phyloP scores from a whole-genome alignment of 2,113 vertebrate genomes.

The Myiozetetes cayanensis region DNA sequence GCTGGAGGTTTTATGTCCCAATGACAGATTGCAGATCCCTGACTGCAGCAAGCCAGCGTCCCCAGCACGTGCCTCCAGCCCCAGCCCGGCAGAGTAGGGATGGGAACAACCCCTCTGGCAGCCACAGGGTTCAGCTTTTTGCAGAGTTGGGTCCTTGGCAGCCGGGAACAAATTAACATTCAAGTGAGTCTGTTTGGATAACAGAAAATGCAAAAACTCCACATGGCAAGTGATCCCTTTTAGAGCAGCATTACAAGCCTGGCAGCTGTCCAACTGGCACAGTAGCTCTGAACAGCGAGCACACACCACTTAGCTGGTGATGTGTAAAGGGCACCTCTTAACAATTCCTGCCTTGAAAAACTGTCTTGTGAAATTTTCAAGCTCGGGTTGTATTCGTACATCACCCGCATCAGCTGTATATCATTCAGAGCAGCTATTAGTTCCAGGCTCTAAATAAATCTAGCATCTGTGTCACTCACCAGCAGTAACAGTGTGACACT shows the following conservation, averaged over 20 bases:
- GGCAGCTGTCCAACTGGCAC: constrained; percentile 37
- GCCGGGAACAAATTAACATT: constrained; percentile 3
- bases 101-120: neutral
- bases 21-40: neutral
- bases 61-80: fast-evolving
- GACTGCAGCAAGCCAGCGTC: neutral
- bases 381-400: neutral
- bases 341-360: constrained; percentile 28
- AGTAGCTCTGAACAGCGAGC: neutral
- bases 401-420: neutral
- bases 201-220: neutral
- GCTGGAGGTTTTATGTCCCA: neutral
- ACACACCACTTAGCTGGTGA: constrained; percentile 36
- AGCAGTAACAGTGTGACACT: neutral
- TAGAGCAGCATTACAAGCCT: neutral
- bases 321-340: constrained; percentile 25
- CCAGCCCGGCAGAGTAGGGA: fast-evolving
- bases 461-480: neutral
- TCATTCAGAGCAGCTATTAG: neutral
- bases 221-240: neutral
- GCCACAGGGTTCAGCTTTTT: neutral
- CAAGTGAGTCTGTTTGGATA: constrained; percentile 11
- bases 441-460: neutral
- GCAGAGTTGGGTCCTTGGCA: neutral
- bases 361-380: neutral